Base-by-base conservation (phyloP, 1,140 invertebrate species). In the Streblospio benedicti region DNA sequence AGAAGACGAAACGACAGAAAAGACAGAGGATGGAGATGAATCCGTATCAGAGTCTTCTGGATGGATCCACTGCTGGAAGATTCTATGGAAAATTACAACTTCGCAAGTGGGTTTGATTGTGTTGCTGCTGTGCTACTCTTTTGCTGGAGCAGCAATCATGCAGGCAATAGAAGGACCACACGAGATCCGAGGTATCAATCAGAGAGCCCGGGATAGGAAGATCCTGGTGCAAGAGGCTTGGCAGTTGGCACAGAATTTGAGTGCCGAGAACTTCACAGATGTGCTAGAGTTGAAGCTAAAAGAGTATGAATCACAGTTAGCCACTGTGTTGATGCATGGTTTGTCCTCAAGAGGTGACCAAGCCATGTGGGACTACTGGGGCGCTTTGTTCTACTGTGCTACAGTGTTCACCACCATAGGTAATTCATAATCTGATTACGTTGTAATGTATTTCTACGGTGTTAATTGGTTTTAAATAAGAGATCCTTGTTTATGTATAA, bases 371-470 rank as follows among this genome's bases (percentile, higher is more conserved):
- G 92, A 14, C 66, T 95, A 94, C 77, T 82, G 92, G 74, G 94
- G 95, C 74, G 86, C 91, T 0, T 83, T 96, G 54, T 86, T 93
- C 60, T 97, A 92, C 79, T 91, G 89, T 72, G 80, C 93, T 66
- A 94, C 92, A 55, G 83, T 96, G 62, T 83, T 93, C 64, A 93
- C 93, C n/a, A 96, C 92, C 20, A 95, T 96, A 79, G 93, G 92
- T 94, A 62, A 54, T 54, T 1, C 50, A 52, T 12, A 18, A 25
- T 27, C 0, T 20, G 18, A 9, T 52, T 27, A 31, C 47, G 25
- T 52, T 41, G 25, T 31, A 41, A 1, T 18, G 9, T 31, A 30
- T 30, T 25, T 52, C 31, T 23, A 27, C 20, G 23, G 20, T 52
- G 6, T 31, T 52, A 23, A 23, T 45, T 23, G 44, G 6, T 45